phyloP scores from a whole-genome alignment of 2,113 vertebrate genomes.

The Ictalurus furcatus region DNA sequence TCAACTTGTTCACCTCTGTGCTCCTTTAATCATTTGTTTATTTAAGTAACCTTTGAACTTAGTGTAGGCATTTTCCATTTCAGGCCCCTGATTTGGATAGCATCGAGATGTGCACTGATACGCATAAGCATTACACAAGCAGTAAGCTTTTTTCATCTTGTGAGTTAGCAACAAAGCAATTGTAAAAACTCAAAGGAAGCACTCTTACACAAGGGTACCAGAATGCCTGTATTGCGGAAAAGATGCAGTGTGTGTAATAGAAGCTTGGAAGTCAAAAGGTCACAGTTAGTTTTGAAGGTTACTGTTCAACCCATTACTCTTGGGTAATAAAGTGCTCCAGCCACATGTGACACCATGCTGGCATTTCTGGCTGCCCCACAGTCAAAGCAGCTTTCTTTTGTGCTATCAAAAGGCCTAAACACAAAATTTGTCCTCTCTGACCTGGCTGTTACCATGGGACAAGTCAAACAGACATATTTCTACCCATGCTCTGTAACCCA shows the following conservation, averaged over 20 bases:
- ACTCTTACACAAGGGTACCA: not conserved
- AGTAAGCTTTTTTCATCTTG: not conserved
- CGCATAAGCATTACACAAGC: not conserved
- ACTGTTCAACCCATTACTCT: constrained; percentile 45
- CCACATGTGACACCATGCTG: constrained; percentile 41
- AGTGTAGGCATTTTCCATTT: not conserved
- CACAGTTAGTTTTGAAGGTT: constrained; percentile 46
- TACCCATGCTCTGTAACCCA: constrained; percentile 36
- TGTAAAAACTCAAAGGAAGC: not conserved
- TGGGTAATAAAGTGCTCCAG: constrained; percentile 50
- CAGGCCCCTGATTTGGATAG: not conserved
- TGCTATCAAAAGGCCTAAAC: constrained; percentile 51
- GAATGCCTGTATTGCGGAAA: not conserved
- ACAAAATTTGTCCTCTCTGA: constrained; percentile 52
- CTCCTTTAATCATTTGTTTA: constrained; percentile 15
- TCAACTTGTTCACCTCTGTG: constrained; percentile 7
- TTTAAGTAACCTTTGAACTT: constrained; percentile 35
- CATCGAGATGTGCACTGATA: not conserved
- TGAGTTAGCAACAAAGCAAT: not conserved
- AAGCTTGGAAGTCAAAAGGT: constrained; percentile 45
- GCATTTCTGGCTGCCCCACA: constrained; percentile 30
- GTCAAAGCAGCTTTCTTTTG: constrained; percentile 50
- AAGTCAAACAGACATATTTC: constrained; percentile 56
- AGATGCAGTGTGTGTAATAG: not conserved
- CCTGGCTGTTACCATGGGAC: constrained; percentile 51